These are phyloP conservation scores for Hypolimnas misippus DNA, from an alignment of 2,888 invertebrate genomes.

Conservation along the genomic window DNA sequence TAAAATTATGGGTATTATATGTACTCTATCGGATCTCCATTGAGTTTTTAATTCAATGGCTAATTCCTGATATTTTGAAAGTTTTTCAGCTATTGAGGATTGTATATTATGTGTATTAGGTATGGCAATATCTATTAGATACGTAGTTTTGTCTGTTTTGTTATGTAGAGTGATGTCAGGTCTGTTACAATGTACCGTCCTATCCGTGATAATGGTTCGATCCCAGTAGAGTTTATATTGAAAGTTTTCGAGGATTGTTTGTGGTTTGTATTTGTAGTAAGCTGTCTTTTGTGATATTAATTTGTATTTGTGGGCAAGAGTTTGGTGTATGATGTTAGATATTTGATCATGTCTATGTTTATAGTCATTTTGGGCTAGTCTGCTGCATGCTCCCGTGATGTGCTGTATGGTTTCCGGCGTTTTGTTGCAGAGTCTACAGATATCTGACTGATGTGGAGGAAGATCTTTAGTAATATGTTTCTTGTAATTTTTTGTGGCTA, in stretches of 20 bases:
- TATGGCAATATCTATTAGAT: background rate
- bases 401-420: slow-evolving; percentile 32
- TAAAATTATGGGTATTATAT: too few species aligned
- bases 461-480: slow-evolving; percentile 35
- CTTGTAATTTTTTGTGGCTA: slow-evolving; percentile 38
- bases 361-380: slow-evolving; percentile 33
- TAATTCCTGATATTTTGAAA: background rate
- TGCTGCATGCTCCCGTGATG: slow-evolving; percentile 36
- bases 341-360: slow-evolving; percentile 19
- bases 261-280: slow-evolving; percentile 18
- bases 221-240: slow-evolving; percentile 16
- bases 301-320: slow-evolving; percentile 11
- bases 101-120: background rate
- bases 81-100: slow-evolving; percentile 10
- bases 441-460: slow-evolving; percentile 24
- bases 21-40: too few species aligned
- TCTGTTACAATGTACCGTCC: slow-evolving; percentile 22
- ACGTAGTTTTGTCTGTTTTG: slow-evolving; percentile 7
- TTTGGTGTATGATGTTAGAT: slow-evolving; percentile 18
- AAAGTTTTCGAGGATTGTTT: slow-evolving; percentile 4
- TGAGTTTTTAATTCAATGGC: too few species aligned
- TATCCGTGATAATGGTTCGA: slow-evolving; percentile 70
- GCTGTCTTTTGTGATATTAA: slow-evolving; percentile 5
- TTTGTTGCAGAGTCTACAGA: slow-evolving; percentile 31
- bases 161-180: slow-evolving; percentile 20